phyloP scores from a whole-genome alignment of 2,113 vertebrate genomes.

The Pachypanchax playfairii region DNA sequence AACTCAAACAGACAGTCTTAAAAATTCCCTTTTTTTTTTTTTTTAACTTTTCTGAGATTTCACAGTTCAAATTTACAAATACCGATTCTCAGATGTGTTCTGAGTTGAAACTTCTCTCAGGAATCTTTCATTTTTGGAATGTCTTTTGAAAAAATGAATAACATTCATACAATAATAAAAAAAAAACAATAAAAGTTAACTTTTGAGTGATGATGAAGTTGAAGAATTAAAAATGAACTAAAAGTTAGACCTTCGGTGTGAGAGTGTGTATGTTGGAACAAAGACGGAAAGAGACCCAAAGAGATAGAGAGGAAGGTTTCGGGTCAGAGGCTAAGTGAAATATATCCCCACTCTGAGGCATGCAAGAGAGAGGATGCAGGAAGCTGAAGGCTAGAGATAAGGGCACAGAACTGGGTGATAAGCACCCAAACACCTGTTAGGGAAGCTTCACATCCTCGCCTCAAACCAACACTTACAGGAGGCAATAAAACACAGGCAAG shows the following conservation, averaged over 20 bases:
- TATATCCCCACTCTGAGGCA: constrained; percentile 77
- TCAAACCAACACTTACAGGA: constrained; percentile 59
- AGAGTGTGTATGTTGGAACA: neutral
- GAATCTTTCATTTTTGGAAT: too few species aligned
- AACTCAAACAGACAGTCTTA: neutral
- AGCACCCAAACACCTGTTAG: constrained; percentile 80
- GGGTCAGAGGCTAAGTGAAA: constrained; percentile 81
- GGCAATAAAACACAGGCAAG: constrained; percentile 56
- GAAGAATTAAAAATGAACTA: too few species aligned
- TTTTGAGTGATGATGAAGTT: constrained; percentile 28
- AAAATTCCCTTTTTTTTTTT: too few species aligned
- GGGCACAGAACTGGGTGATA: constrained; percentile 71
- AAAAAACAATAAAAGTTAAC: neutral
- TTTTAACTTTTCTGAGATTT: neutral
- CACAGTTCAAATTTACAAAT: neutral
- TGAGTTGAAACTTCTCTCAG: neutral
- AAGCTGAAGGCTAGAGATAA: constrained; percentile 83
- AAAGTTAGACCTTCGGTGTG: neutral
- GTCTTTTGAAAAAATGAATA: neutral
- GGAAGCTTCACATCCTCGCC: constrained; percentile 54
- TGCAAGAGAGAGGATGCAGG: constrained; percentile 76
- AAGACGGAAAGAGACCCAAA: constrained; percentile 26
- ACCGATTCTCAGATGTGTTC: neutral
- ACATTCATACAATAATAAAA: neutral
- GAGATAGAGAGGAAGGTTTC: constrained; percentile 53